Conservation (phyloP, 1,140 invertebrate genomes). For the Drosophila pallidifrons region DNA sequence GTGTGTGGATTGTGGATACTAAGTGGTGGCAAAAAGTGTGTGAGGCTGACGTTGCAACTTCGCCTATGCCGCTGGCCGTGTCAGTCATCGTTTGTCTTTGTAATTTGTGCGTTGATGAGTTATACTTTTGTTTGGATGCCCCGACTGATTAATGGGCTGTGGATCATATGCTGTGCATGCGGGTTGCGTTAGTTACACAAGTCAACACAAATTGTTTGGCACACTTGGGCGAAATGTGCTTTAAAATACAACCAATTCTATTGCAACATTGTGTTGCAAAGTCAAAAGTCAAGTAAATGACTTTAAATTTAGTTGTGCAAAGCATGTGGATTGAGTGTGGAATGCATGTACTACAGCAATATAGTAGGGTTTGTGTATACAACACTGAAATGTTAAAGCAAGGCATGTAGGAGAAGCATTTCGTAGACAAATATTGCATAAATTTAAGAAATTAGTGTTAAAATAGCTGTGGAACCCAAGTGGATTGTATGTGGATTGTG, state of each 20-base stretch:
- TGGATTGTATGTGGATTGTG: not conserved
- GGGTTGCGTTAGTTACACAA: conserved; percentile 56
- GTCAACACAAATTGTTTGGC: conserved; percentile 11
- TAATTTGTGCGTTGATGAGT: conserved; percentile 81
- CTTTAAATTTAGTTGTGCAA: conserved; percentile 16
- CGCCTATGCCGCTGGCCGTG: conserved; percentile 56
- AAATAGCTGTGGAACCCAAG: not conserved
- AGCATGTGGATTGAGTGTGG: not conserved
- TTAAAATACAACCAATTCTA: not conserved
- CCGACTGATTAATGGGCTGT: conserved; percentile 74
- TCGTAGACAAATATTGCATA: not conserved
- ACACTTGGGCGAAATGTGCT: not conserved
- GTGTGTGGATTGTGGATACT: conserved; percentile 70
- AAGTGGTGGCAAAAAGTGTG: conserved; percentile 57
- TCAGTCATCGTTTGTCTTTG: conserved; percentile 81
- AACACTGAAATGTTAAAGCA: no score
- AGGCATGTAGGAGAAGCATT: no score
- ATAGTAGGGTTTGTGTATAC: no score
- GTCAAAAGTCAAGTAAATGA: conserved; percentile 28
- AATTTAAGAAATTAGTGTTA: not conserved
- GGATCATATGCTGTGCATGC: conserved; percentile 51
- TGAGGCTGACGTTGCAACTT: conserved; percentile 32
- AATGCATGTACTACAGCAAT: not conserved
- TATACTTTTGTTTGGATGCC: conserved; percentile 63
- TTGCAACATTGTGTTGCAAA: conserved; percentile 1